Evolutionary conservation across 1,140 invertebrate genomes (phyloP), one percentile per base, ranked within the genome.

Genomic region (Drusus annulatus): DNA sequence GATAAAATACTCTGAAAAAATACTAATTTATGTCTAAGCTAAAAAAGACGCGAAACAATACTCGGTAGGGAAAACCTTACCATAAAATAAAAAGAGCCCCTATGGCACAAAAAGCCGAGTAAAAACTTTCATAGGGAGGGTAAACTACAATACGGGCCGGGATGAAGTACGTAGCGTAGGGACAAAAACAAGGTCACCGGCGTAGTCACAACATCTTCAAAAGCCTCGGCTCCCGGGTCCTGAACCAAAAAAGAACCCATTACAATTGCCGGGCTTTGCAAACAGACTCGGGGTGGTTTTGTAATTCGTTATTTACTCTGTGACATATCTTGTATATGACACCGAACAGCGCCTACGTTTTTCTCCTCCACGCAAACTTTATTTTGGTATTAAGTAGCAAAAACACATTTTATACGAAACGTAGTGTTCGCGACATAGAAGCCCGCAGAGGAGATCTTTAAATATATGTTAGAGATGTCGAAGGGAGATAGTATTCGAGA

Each of bases 41-140:
- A 52, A 52, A 71, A 71, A 71, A 23, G 45, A 23, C 68, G 17
- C 68, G 23, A 52, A 51, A 71, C 68, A 71, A 71, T 71, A 71
- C 68, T 19, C 17, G 60, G 31, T n/a, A 15, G 25, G 68, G 16
- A 36, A 15, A 52, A 71, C 68, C 68, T 71, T 28, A 52, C 21
- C 50, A 25, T 71, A 23, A 71, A 71, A 52, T 25, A 71, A 71
- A 71, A 69, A 69, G n/a, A 71, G 23, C 50, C 68, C 45, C 50
- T 50, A 51, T 71, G 68, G 25, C 10, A 71, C 68, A 71, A 71
- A 51, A 71, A 52, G 50, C 17, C 16, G 50, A 25, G 45, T 52
- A 71, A 71, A 71, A 71, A 71, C 36, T 52, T 71, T 52, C 68
- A 68, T 68, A 71, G 68, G 17, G 50, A 52, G 68, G 68, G 68